These are phyloP conservation scores for Quadriops clusia DNA, from an alignment of 2,888 invertebrate genomes.

Conservation along the genomic window DNA sequence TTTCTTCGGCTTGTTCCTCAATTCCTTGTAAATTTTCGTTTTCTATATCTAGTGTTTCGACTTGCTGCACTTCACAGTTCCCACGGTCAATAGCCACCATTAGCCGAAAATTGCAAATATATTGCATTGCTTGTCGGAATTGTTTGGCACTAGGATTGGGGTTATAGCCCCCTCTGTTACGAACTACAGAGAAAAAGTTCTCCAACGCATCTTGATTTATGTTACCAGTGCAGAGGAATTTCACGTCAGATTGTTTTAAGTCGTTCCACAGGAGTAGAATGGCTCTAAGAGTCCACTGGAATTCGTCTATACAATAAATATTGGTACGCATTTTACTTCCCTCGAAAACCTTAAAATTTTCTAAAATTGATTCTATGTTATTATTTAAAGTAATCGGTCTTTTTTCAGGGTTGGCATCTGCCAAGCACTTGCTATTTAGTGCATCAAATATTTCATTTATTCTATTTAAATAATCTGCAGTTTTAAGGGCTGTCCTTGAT, in stretches of 20 bases:
- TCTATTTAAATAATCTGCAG: constrained; percentile 13
- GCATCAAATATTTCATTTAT: constrained; percentile 15
- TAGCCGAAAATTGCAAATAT: too few relatives aligned
- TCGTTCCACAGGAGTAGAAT: constrained; percentile 10
- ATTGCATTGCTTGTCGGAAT: too few relatives aligned
- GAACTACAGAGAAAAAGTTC: constrained; percentile 16
- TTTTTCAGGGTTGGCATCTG: constrained; percentile 10
- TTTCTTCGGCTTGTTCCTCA: too few relatives aligned
- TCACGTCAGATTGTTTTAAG: too few relatives aligned
- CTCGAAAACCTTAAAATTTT: constrained; percentile 10
- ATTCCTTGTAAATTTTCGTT: too few relatives aligned
- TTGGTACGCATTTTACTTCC: constrained; percentile 8
- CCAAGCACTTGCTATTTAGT: constrained; percentile 12
- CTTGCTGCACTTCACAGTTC: too few relatives aligned
- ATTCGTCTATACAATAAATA: constrained; percentile 12
- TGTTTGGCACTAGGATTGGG: constrained; percentile 17
- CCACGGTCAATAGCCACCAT: too few relatives aligned
- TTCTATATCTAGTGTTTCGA: too few relatives aligned
- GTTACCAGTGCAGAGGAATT: too few relatives aligned
- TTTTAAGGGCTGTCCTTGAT: constrained; percentile 12
- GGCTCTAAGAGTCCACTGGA: constrained; percentile 9
- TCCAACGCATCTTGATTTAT: constrained; percentile 19
- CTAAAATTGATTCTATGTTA: constrained; percentile 5
- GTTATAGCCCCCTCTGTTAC: constrained; percentile 16
- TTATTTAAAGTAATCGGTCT: constrained; percentile 12